Evolutionary conservation across 2,888 invertebrate species (phyloP).

Genomic region (Meliscaeva auricollis): DNA sequence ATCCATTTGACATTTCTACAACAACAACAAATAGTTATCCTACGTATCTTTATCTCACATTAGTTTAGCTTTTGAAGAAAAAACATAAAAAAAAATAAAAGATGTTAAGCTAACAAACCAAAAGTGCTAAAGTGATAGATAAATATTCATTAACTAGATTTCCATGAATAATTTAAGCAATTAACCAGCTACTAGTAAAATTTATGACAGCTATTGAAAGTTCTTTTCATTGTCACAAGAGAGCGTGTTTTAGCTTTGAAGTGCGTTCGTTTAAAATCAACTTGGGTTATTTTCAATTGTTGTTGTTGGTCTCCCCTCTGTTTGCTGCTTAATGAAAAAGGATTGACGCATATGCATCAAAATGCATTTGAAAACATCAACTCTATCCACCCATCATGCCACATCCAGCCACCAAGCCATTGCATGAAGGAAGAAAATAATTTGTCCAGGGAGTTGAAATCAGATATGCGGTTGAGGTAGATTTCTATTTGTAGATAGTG

Average conservation of each 20-base stretch:
- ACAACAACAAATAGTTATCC: constrained; percentile 17
- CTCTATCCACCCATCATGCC: constrained; percentile 19
- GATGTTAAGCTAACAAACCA: constrained; percentile 47
- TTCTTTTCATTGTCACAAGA: constrained; percentile 39
- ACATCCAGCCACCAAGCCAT: constrained; percentile 15
- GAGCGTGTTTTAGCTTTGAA: constrained; percentile 39
- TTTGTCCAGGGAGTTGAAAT: constrained; percentile 65
- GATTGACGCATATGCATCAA: constrained; percentile 59
- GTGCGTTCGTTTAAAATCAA: constrained; percentile 42
- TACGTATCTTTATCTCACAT: constrained; percentile 5
- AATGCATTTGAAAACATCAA: constrained; percentile 8
- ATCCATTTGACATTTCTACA: constrained; percentile 47
- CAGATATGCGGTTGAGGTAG: constrained; percentile 55
- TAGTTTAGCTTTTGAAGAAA: constrained; percentile 10
- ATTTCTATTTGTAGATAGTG: constrained; percentile 44
- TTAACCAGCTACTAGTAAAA: constrained; percentile 66
- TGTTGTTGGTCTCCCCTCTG: not conserved
- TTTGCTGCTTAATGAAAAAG: constrained; percentile 38
- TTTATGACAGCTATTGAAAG: constrained; percentile 69
- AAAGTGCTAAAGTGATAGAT: constrained; percentile 61
- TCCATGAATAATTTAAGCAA: constrained; percentile 74
- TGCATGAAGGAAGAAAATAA: constrained; percentile 19
- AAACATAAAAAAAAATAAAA: constrained; percentile 1
- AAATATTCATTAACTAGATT: constrained; percentile 72
- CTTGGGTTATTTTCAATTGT: not conserved